phyloP scores from a whole-genome alignment of 2,888 invertebrate species.

The Drosophila subquinaria region DNA sequence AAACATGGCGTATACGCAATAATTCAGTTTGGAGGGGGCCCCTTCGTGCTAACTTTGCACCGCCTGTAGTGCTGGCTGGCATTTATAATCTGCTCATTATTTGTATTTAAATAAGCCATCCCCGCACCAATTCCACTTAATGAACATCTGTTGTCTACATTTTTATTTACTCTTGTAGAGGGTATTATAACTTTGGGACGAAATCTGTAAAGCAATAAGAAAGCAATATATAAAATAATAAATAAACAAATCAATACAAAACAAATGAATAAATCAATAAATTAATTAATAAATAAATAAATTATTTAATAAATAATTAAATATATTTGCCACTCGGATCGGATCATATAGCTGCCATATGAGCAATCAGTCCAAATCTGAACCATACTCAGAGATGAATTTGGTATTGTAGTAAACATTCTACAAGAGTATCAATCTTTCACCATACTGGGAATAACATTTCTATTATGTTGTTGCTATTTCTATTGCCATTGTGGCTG shows the following conservation, averaged over 20 bases:
- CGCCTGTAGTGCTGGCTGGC: conserved; percentile 21
- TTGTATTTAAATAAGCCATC: conserved; percentile 72
- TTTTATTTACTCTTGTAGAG: not conserved
- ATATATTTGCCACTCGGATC: too few species aligned
- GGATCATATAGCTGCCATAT: too few species aligned
- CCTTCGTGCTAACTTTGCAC: conserved; percentile 18
- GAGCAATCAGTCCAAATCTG: too few species aligned
- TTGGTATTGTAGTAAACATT: too few species aligned
- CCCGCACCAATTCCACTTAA: conserved; percentile 36
- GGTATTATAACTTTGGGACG: not conserved
- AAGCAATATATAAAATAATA: too few species aligned
- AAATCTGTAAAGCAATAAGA: not conserved
- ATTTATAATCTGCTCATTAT: conserved; percentile 76
- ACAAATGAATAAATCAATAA: too few species aligned
- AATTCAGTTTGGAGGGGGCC: conserved; percentile 43
- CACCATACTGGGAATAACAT: not conserved
- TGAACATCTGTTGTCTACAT: conserved; percentile 53
- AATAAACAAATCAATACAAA: too few species aligned
- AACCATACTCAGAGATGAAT: too few species aligned
- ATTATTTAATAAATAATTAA: too few species aligned
- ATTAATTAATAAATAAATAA: too few species aligned
- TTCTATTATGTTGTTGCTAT: conserved; percentile 2
- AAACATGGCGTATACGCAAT: conserved; percentile 65
- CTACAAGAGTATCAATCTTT: not conserved
- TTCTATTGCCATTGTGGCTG: conserved; percentile 29